Evolutionary conservation across 1,140 invertebrate species (phyloP), one percentile per base, ranked within the genome.

Genomic region (Choristoneura fumiferana): DNA sequence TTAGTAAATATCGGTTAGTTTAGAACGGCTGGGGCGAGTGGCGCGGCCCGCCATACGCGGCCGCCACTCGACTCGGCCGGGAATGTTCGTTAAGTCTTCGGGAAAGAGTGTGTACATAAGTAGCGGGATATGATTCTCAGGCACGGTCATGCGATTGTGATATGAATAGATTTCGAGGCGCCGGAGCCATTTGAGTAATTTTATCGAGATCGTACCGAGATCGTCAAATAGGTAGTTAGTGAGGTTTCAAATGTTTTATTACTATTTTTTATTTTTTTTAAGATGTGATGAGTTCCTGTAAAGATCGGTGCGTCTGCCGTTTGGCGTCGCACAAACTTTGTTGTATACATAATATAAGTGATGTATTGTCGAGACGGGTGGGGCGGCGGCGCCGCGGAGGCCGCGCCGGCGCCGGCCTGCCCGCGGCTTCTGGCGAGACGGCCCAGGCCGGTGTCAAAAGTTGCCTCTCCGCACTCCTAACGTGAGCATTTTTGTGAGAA

Each of bases 211-310:
- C 76, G 76, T 85, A 76, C 77, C 80, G 80, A 78, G 75, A 80
- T 84, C 78, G 78, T 86, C 79, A 76, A 81, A 81, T 78, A 81
- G n/a, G 81, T 88, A 88, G 86, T 86, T 89, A 89, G 84, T 84
- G 82, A 89, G 84, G 84, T 89, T 89, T 87, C 75, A 89, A 87
- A 87, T 86, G 80, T 84, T 86, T 89, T 87, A 89, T 85, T 87
- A 87, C 78, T 87, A 88, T 84, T 89, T 29, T 29, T 82, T 82
- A 77, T 81, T 88, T 84, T 81, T 87, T 85, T 88, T 85, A 86
- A 84, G 81, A 86, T 78, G 78, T 81, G 80, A 89, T 89, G 86
- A 89, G 86, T 89, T 89, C 86, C 86, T 89, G 86, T 84, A 85
- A 76, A 75, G 73, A 83, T 77, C 72, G 73, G 73, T 75, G 80